phyloP scores from a whole-genome alignment of 2,888 invertebrate species.

The Gastracanthus pulcherrimus region DNA sequence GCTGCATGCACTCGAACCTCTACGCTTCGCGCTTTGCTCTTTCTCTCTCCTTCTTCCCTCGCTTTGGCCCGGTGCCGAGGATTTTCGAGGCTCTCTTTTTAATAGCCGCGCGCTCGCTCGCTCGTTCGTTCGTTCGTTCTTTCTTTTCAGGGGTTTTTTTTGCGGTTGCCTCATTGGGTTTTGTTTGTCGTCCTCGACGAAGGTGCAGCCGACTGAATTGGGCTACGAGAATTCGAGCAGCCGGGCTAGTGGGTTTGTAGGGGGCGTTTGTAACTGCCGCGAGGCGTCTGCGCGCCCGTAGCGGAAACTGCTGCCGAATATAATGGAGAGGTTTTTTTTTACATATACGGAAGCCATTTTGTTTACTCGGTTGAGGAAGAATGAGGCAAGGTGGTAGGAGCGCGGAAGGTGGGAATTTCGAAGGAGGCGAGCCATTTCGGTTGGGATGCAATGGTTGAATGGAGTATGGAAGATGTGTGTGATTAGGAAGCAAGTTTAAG shows the following conservation, averaged over 20 bases:
- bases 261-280: background rate
- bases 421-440: background rate
- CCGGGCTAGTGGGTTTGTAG: background rate
- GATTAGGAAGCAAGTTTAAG: too few species aligned
- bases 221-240: too few species aligned
- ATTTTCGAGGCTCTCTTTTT: constrained; percentile 20
- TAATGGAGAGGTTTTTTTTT: constrained; percentile 20
- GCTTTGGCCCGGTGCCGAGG: background rate
- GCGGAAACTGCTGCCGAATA: constrained; percentile 43
- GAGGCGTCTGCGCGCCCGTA: background rate
- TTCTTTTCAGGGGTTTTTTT: background rate
- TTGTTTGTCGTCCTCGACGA: background rate
- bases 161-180: constrained; percentile 9
- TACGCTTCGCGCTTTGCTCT: too few species aligned
- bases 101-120: too few species aligned
- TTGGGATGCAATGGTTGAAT: too few species aligned
- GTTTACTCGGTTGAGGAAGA: too few species aligned
- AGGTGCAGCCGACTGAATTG: background rate
- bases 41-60: background rate
- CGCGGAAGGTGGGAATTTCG: too few species aligned
- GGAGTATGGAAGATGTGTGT: too few species aligned
- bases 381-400: too few species aligned
- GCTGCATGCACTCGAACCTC: background rate
- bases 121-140: too few species aligned
- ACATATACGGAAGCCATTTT: constrained; percentile 31